Evolutionary conservation across 2,888 invertebrate genomes (phyloP).

Genomic region (Sepiola atlantica): DNA sequence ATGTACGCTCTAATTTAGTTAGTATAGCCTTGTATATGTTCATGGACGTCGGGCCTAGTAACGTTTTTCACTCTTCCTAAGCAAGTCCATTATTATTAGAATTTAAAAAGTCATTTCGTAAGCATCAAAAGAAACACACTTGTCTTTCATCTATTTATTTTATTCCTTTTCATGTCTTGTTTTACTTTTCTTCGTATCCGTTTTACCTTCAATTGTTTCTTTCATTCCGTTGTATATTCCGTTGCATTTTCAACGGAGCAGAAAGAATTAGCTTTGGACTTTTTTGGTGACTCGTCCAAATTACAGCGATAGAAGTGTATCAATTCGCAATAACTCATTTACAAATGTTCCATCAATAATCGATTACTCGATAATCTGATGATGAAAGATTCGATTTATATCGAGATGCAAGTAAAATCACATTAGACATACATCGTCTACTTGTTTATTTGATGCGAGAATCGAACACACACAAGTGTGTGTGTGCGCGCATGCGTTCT

Average conservation of each 20-base stretch:
- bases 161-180: too few species aligned
- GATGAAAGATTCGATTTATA: not conserved
- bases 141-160: too few species aligned
- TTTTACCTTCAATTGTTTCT: too few species aligned
- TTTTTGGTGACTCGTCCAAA: not conserved
- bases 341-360: not conserved
- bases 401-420: not conserved
- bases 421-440: not conserved
- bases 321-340: conserved; percentile 21
- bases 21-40: too few species aligned
- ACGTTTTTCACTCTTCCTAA: too few species aligned
- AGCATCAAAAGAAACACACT: too few species aligned
- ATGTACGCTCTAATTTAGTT: too few species aligned
- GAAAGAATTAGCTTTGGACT: not conserved
- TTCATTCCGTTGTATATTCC: too few species aligned
- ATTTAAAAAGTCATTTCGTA: too few species aligned
- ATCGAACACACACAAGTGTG: not conserved
- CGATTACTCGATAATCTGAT: not conserved
- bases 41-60: too few species aligned
- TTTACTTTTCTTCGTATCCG: too few species aligned
- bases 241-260: not conserved
- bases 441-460: not conserved
- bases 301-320: not conserved
- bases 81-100: too few species aligned
- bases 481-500: not conserved